Percentiles rank a stretch among this genome's conserved stretches.
These are phyloP conservation scores for Galagoides demidoff DNA, from an alignment of 2,797 vertebrate species.

Conservation along the genomic window DNA sequence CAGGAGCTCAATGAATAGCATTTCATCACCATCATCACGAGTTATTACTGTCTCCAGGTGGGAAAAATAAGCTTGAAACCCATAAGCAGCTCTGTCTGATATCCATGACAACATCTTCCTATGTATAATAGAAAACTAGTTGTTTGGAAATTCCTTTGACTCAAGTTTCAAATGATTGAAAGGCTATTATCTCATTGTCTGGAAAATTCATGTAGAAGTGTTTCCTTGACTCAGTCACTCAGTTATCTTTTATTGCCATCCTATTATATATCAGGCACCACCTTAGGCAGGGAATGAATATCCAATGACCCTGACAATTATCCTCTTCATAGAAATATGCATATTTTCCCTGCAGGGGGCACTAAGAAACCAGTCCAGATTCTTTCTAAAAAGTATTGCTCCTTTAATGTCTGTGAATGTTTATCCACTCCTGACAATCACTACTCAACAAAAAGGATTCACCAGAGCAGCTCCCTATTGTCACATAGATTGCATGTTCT, in stretches of 20 bases:
- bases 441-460: neutral
- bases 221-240: neutral
- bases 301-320: neutral
- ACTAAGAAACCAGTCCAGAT: slow-evolving; percentile 37
- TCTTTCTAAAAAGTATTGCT: slow-evolving; percentile 54
- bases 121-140: neutral
- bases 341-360: slow-evolving; percentile 30
- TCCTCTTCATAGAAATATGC: neutral
- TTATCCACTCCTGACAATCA: slow-evolving; percentile 3
- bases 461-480: slow-evolving; percentile 49
- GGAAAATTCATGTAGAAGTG: neutral
- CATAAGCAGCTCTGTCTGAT: neutral
- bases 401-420: neutral
- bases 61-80: neutral
- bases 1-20: neutral
- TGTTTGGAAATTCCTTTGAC: neutral
- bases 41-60: neutral
- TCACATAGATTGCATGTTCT: slow-evolving; percentile 57
- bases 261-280: neutral
- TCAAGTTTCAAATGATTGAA: neutral
- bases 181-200: neutral
- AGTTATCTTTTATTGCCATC: neutral
- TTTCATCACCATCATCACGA: neutral
- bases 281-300: neutral
- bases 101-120: neutral